phyloP scores from a whole-genome alignment of 2,113 vertebrate genomes.

The Uria lomvia region DNA sequence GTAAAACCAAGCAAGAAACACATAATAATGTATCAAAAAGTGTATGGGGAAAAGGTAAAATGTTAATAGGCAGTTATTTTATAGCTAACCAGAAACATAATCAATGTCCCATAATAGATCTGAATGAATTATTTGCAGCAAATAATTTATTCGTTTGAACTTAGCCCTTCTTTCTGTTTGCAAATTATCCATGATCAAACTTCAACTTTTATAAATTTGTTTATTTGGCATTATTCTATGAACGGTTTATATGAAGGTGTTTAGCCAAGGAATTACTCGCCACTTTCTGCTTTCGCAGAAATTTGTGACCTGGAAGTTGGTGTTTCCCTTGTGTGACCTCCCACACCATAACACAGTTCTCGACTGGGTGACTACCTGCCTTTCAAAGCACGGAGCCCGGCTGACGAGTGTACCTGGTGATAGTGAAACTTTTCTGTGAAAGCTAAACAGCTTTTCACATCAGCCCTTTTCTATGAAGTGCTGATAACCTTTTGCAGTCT shows the following conservation, averaged over 20 bases:
- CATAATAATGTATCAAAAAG: conserved; percentile 72
- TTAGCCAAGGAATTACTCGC: not conserved
- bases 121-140: conserved; percentile 56
- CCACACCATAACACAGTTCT: not conserved
- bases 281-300: not conserved
- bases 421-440: not conserved
- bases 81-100: conserved; percentile 64
- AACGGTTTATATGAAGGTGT: not conserved
- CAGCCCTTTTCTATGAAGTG: not conserved
- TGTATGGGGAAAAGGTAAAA: conserved; percentile 59
- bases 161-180: conserved; percentile 36
- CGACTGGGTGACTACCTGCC: not conserved
- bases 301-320: not conserved
- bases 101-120: conserved; percentile 62
- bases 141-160: conserved; percentile 63
- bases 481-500: not conserved
- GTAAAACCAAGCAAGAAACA: conserved; percentile 62
- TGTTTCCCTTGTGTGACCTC: not conserved
- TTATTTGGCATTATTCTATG: conserved; percentile 36
- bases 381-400: not conserved
- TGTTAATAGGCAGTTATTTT: conserved; percentile 68
- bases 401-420: not conserved
- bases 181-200: conserved; percentile 42
- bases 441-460: not conserved
- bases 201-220: conserved; percentile 51